These are phyloP conservation scores for Hirudo medicinalis DNA, from an alignment of 1,140 invertebrate species.

Conservation along the genomic window DNA sequence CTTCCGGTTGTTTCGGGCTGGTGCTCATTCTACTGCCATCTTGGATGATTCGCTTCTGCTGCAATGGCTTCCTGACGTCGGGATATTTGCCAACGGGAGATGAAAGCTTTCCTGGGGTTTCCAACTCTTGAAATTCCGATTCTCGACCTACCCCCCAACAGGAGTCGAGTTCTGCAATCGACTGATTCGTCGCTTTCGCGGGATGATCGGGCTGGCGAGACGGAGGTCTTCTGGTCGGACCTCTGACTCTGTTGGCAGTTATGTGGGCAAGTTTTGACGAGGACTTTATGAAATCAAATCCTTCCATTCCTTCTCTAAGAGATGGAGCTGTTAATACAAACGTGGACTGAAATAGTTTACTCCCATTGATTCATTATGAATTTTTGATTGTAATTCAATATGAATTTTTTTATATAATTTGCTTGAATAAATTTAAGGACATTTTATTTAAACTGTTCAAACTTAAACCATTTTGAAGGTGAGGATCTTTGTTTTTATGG, in stretches of 20 bases:
- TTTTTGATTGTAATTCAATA: no score
- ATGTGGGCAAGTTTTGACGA: constrained; percentile 5
- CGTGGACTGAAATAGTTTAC: no score
- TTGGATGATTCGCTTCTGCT: not conserved
- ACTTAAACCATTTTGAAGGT: no score
- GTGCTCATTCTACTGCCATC: not conserved
- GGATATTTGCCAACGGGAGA: not conserved
- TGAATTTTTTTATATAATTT: no score
- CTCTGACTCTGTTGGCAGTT: constrained; percentile 13
- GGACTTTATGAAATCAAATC: no score
- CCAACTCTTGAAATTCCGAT: not conserved
- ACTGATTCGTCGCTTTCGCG: not conserved
- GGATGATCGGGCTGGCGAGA: not conserved
- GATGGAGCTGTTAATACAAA: no score
- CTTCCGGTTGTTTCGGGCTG: not conserved
- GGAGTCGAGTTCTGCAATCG: not conserved
- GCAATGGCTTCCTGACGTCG: not conserved
- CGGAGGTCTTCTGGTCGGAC: constrained; percentile 7
- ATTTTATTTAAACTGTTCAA: no score
- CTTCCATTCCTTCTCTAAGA: no score
- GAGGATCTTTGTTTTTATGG: no score
- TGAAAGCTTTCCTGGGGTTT: not conserved
- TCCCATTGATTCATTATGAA: no score
- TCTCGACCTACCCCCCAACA: not conserved
- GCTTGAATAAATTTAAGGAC: no score